Evolutionary conservation across 1,140 invertebrate genomes (phyloP), one percentile per base, ranked within the genome.

Genomic region (Lucilia sericata): DNA sequence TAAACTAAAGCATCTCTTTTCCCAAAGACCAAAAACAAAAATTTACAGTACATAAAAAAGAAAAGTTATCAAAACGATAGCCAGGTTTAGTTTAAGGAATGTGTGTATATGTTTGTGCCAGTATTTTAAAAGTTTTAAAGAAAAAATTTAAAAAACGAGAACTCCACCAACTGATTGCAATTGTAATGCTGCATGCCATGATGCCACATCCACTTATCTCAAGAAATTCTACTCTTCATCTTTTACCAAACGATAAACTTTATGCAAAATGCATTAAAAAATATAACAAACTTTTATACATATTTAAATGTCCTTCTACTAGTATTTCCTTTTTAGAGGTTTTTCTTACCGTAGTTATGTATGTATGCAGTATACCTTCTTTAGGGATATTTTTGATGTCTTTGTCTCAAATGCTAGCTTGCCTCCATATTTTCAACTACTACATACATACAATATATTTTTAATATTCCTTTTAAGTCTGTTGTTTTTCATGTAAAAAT

Each of bases 181-280:
- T 70, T 70, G 65, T 21, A 19, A 21, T 70, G 19, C 19, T 25
- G 19, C n/a, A 19, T 25, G 65, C n/a, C 19, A 21, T 19, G 2
- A 17, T 10, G 19, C 19, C 65, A 55, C 65, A 70, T 21, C n/a
- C 65, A 70, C 65, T 70, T 70, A 21, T 70, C 65, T 70, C 21
- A 12, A 21, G 65, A 70, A 70, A 70, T 70, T 70, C 65, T 70
- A 12, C 19, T 21, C 65, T 21, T 70, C 65, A 12, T 70, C 19
- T 70, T 70, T 70, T 70, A 25, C n/a, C n/a, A 70, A 70, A 70
- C 65, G 65, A 70, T 70, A 70, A 70, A 70, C 65, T 70, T 70
- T 70, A 70, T 70, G 65, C 19, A 70, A 70, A 70, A 70, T 70
- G 65, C 65, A 70, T 70, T 70, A 21, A 55, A 55, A 17, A 60